Evolutionary conservation across 2,797 vertebrate species (phyloP).

Genomic region (Liasis olivaceus): DNA sequence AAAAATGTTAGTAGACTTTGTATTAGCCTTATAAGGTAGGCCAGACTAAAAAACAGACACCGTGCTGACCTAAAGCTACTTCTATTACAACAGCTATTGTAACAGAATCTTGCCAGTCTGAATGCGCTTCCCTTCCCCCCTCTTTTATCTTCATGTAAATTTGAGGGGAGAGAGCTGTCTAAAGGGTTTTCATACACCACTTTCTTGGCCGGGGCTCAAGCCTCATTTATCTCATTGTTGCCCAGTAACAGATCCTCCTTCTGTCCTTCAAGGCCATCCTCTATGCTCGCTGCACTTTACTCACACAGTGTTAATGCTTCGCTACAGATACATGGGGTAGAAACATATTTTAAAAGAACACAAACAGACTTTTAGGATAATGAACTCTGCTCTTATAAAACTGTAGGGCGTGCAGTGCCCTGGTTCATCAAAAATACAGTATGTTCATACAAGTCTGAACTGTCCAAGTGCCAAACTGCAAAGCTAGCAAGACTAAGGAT

Average conservation of each 20-base stretch:
- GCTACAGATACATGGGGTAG: neutral
- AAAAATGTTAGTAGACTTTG: neutral
- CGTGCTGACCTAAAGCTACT: neutral
- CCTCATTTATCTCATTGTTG: neutral
- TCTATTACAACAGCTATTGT: neutral
- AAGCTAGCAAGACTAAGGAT: neutral
- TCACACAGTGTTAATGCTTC: neutral
- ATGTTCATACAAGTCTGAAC: neutral
- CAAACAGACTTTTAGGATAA: too few species aligned
- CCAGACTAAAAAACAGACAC: neutral
- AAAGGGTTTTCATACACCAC: neutral
- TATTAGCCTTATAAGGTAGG: neutral
- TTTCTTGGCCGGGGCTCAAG: neutral
- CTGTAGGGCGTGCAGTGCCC: neutral
- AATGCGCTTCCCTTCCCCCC: neutral
- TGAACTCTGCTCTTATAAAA: neutral
- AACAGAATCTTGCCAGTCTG: neutral
- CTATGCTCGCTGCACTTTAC: neutral
- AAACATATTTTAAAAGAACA: neutral
- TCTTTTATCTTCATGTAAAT: neutral
- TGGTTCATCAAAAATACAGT: neutral
- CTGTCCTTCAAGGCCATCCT: neutral
- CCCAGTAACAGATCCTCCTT: neutral
- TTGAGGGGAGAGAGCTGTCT: neutral
- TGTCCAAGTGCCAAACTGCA: neutral